Percentiles rank a stretch among this genome's conserved stretches.
phyloP scores from a whole-genome alignment of 2,113 vertebrate genomes.

The Thamnaconus septentrionalis region DNA sequence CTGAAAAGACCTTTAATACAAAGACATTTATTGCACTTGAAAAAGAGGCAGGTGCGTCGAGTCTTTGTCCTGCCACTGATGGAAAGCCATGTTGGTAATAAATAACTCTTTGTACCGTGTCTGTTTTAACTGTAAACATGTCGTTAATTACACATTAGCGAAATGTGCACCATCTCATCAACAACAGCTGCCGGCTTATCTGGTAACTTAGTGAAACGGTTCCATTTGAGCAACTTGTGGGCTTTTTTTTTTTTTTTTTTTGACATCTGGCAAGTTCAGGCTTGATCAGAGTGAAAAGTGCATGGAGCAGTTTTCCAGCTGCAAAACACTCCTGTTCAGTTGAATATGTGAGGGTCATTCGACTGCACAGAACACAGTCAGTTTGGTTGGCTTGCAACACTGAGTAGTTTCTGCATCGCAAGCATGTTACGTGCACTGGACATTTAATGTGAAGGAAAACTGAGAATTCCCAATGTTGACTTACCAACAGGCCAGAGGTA shows the following conservation, averaged over 20 bases:
- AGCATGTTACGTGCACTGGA: background rate
- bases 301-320: too few species aligned
- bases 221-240: conserved; percentile 26
- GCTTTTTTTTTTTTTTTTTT: conserved; percentile 32
- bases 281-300: conserved; percentile 29
- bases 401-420: background rate
- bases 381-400: background rate
- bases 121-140: background rate
- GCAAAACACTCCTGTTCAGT: too few species aligned
- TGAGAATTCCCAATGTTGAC: conserved; percentile 17
- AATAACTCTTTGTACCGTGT: too few species aligned
- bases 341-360: too few species aligned
- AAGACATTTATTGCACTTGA: too few species aligned
- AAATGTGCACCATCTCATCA: conserved; percentile 15
- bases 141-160: background rate
- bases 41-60: too few species aligned
- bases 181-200: conserved; percentile 22
- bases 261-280: conserved; percentile 43
- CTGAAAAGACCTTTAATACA: too few species aligned
- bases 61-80: too few species aligned
- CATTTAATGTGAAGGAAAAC: background rate
- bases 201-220: conserved; percentile 2
- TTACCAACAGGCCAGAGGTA: conserved; percentile 87
- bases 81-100: too few species aligned
- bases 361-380: conserved; percentile 18